phyloP scores from a whole-genome alignment of 1,140 invertebrate genomes.

The Papilio polytes region DNA sequence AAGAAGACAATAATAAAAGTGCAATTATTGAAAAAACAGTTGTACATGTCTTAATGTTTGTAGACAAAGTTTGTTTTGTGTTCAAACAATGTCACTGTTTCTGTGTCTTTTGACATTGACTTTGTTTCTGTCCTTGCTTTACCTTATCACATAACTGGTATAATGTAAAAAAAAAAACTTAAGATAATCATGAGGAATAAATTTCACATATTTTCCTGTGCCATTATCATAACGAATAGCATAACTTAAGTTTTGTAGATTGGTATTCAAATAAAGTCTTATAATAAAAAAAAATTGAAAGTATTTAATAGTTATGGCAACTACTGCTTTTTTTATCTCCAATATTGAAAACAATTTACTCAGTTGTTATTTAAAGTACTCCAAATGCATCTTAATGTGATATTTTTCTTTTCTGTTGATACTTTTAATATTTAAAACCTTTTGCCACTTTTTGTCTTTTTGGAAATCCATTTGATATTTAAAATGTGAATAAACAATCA shows the following conservation, averaged over 20 bases:
- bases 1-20: too few species aligned
- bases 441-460: not conserved
- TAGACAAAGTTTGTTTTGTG: constrained; percentile 28
- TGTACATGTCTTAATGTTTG: not conserved
- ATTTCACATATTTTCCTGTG: not conserved
- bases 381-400: not conserved
- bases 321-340: not conserved
- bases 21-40: not conserved
- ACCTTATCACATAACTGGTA: not conserved
- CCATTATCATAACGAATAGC: too few species aligned
- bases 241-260: too few species aligned
- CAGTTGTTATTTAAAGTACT: too few species aligned
- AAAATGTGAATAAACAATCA: not conserved
- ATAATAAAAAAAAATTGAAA: not conserved
- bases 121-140: constrained; percentile 7
- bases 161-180: not conserved
- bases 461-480: not conserved
- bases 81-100: constrained; percentile 39
- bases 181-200: not conserved
- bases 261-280: not conserved
- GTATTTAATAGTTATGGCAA: not conserved
- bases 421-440: not conserved
- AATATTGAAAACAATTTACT: too few species aligned
- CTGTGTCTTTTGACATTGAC: constrained; percentile 20
- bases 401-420: not conserved